phyloP scores from a whole-genome alignment of 2,113 vertebrate species.

The Sprattus sprattus region DNA sequence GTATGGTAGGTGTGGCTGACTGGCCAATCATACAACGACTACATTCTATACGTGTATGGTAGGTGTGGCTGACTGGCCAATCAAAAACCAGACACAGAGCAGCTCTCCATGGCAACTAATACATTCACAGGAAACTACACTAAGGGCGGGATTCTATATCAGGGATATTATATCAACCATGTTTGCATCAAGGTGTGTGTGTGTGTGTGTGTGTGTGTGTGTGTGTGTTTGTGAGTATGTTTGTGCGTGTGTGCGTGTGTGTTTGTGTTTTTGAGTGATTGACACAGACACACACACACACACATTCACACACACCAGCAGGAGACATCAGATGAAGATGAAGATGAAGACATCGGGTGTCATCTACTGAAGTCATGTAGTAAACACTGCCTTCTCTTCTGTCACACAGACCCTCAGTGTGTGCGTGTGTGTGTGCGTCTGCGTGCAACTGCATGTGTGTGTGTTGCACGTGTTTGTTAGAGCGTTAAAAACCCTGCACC shows the following conservation, averaged over 20 bases:
- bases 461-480: neutral
- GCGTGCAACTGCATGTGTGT: neutral
- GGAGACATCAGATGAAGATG: too few species aligned
- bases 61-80: constrained; percentile 57
- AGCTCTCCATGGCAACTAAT: constrained; percentile 29
- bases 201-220: neutral
- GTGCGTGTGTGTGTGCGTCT: neutral
- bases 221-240: neutral
- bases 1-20: constrained; percentile 81
- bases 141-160: too few species aligned
- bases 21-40: constrained; percentile 79
- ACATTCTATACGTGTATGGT: constrained; percentile 97
- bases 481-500: neutral
- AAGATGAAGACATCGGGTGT: too few species aligned
- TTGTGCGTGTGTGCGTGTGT: too few species aligned
- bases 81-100: constrained; percentile 27
- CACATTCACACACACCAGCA: too few species aligned
- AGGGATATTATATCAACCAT: too few species aligned
- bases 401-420: neutral
- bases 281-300: too few species aligned
- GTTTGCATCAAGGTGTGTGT: neutral
- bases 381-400: too few species aligned
- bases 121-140: neutral
- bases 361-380: too few species aligned
- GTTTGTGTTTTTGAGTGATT: neutral